Percentiles rank a stretch among this genome's conserved stretches.
Evolutionary conservation across 2,888 invertebrate species (phyloP).

Genomic region (Aleiodes leptofemur): DNA sequence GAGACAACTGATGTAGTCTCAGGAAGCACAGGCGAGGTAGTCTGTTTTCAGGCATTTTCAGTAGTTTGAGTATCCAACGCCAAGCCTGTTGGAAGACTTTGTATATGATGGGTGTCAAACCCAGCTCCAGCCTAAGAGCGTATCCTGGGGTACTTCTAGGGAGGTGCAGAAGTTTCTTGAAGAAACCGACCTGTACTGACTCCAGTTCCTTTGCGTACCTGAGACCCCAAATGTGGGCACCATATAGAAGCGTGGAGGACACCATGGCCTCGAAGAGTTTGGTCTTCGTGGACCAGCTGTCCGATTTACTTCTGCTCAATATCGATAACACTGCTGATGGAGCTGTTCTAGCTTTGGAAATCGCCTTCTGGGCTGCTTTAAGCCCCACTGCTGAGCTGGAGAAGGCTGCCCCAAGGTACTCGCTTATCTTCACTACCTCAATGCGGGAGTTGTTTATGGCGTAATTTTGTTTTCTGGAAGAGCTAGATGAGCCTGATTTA

Average conservation of each 20-base stretch:
- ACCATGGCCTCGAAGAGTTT: not conserved
- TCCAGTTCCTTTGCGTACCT: not conserved
- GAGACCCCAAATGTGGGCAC: not conserved
- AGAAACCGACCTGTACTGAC: not conserved
- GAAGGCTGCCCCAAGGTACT: too few relatives aligned
- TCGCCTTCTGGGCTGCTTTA: too few relatives aligned
- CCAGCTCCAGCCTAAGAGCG: slow-evolving; percentile 1
- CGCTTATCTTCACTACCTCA: too few relatives aligned
- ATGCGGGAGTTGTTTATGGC: too few relatives aligned
- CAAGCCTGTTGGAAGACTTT: too few relatives aligned
- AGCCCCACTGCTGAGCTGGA: too few relatives aligned
- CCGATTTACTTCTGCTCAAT: not conserved
- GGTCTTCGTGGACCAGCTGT: not conserved
- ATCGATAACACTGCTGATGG: not conserved
- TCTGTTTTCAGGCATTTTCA: too few relatives aligned
- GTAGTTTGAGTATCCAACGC: too few relatives aligned
- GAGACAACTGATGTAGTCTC: too few relatives aligned
- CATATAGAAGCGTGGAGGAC: not conserved
- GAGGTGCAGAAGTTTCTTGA: not conserved
- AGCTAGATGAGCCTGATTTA: too few relatives aligned
- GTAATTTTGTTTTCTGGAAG: too few relatives aligned
- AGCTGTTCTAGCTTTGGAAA: not conserved
- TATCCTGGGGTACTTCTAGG: not conserved
- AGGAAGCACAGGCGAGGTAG: too few relatives aligned
- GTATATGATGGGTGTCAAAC: not conserved